Conservation (phyloP, 2,113 vertebrate genomes). For the Festucalex cinctus region DNA sequence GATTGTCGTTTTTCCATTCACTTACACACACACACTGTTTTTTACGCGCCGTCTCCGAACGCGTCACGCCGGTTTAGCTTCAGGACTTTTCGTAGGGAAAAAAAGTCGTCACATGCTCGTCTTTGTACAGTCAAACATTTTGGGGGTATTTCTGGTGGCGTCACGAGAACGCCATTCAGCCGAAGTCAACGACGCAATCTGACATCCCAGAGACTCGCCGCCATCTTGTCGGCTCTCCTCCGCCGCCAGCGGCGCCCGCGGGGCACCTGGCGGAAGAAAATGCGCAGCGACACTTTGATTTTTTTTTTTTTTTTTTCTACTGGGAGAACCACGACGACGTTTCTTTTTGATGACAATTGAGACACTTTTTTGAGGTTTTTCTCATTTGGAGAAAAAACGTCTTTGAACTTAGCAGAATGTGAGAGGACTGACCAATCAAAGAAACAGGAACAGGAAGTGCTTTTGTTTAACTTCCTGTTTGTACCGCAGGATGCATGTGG, state of each 20-base stretch:
- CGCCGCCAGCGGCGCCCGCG: not conserved
- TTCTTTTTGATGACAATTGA: not conserved
- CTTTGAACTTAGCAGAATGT: not conserved
- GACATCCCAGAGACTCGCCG: slow-evolving; percentile 1
- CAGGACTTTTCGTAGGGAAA: not conserved
- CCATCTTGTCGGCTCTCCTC: slow-evolving; percentile 1
- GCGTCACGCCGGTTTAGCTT: not conserved
- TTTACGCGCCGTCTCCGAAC: not conserved
- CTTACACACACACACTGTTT: not conserved
- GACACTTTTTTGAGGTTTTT: not conserved
- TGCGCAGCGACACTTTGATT: slow-evolving; percentile 11
- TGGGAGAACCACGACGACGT: not conserved
- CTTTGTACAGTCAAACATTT: not conserved
- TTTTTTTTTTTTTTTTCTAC: slow-evolving; percentile 3
- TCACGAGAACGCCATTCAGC: not conserved
- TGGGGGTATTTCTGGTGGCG: not conserved
- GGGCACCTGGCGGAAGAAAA: not conserved
- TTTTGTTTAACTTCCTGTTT: not conserved
- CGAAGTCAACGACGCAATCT: slow-evolving; percentile 1
- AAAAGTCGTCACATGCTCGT: not conserved
- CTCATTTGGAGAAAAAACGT: not conserved
- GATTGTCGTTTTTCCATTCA: slow-evolving; percentile 8
- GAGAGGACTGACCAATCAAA: not conserved
- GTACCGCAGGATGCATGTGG: not conserved
- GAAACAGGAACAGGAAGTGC: not conserved